Evolutionary conservation across 2,113 vertebrate species (phyloP), one percentile per base, ranked within the genome.

Genomic region (Misgurnus mizolepis): DNA sequence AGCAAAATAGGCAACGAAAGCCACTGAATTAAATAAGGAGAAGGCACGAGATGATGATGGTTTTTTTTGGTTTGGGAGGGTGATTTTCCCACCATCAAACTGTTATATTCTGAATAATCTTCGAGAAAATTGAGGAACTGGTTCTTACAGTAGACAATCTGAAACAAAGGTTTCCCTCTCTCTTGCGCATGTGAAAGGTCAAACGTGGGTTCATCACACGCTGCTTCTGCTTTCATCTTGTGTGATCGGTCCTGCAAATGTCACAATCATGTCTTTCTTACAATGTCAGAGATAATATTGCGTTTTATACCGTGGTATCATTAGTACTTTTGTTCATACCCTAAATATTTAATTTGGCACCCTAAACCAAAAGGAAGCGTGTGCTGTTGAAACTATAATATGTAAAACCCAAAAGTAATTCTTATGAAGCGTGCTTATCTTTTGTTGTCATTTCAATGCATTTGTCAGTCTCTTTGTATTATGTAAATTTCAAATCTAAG

Each of bases 131-230:
- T 41, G 40, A 78, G 68, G 72, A 77, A 78, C 61, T 67, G 17
- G 55, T 47, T 65, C 60, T 56, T 50, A 67, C 27, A 41, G n/a
- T 18, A 78, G 68, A 56, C 62, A 75, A 70, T 70, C 64, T 73
- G 65, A 80, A 72, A 85, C 72, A 67, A 72, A 27, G 61, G 55
- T 60, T 50, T 61, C 55, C 78, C 66, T 82, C 58, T 47, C 55
- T 80, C 53, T 22, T 76, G 56, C 18, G 58, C 47, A 82, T 66
- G 47, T 22, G 41, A 73, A 70, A 82, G 81, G 74, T 83, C 78
- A 79, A 62, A 55, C 27, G 49, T 17, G 40, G 47, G 70, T 68
- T 67, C 72, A 72, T 9, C 45, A 12, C 62, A 10, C 39, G 58
- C 18, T 56, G 27, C 77, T 53, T 78, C 61, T 56, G 53, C 45